Percentiles rank a stretch among this genome's conserved stretches.
phyloP scores from a whole-genome alignment of 2,113 vertebrate genomes.

The Piprites chloris region DNA sequence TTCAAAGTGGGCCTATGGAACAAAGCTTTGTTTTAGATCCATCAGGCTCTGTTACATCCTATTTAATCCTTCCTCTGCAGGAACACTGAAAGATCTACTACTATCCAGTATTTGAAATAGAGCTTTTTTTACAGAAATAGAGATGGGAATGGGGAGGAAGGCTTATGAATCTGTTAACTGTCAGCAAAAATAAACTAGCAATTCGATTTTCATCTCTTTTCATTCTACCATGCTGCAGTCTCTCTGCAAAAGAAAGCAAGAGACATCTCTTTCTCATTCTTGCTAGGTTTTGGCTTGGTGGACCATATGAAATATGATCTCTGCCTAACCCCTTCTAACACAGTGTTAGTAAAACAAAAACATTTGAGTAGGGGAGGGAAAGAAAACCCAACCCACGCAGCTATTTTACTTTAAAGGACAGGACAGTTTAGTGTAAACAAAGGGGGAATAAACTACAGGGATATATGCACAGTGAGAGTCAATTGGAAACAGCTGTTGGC shows the following conservation, averaged over 20 bases:
- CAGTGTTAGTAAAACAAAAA: conserved; percentile 69
- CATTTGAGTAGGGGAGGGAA: conserved; percentile 53
- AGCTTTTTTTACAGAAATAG: not conserved
- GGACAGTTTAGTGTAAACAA: conserved; percentile 56
- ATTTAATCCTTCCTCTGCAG: not conserved
- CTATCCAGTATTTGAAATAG: not conserved
- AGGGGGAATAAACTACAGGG: conserved; percentile 62
- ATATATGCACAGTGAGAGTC: conserved; percentile 54
- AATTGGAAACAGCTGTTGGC: conserved; percentile 66
- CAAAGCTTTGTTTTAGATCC: not conserved
- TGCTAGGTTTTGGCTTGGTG: conserved; percentile 44
- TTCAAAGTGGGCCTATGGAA: not conserved
- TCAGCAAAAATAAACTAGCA: not conserved
- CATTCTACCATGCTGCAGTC: not conserved
- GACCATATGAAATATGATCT: conserved; percentile 55
- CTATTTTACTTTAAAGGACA: conserved; percentile 67
- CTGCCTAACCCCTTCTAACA: conserved; percentile 58
- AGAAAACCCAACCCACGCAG: conserved; percentile 53
- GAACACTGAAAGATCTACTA: not conserved
- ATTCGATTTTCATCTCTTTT: conserved; percentile 11
- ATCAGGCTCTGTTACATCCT: not conserved
- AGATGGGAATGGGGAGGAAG: not conserved
- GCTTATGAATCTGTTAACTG: not conserved
- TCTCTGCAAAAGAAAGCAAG: conserved; percentile 5
- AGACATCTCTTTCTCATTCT: conserved; percentile 8